Percentiles rank a stretch among this genome's conserved stretches.
Conservation (phyloP, 2,113 vertebrate genomes). For the Vulpes lagopus region DNA sequence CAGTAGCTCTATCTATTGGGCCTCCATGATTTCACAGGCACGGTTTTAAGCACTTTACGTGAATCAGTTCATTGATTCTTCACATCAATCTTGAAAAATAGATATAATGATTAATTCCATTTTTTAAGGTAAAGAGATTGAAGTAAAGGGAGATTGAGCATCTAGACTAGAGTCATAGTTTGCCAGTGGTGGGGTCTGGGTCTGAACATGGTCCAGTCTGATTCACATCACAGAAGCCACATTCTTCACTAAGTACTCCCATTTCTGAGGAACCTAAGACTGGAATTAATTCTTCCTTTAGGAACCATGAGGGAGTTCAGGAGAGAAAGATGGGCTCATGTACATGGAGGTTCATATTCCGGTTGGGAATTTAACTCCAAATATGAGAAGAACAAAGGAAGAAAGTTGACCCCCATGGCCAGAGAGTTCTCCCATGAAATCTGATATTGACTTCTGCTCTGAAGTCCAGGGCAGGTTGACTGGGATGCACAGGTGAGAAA, state of each 20-base stretch:
- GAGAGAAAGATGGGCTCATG: not conserved
- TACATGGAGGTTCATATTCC: not conserved
- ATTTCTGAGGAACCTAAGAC: not conserved
- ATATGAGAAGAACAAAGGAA: not conserved
- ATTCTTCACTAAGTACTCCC: not conserved
- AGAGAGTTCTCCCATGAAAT: not conserved
- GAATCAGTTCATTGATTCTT: not conserved
- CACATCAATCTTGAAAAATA: not conserved
- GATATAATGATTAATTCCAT: not conserved
- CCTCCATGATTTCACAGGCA: not conserved
- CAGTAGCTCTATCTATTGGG: too few relatives aligned
- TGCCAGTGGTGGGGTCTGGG: fast-evolving
- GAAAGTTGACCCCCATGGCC: not conserved
- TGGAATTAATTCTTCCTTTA: not conserved
- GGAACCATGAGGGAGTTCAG: not conserved
- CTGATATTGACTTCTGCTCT: not conserved
- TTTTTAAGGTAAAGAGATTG: not conserved
- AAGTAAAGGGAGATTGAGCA: not conserved
- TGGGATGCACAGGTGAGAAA: not conserved
- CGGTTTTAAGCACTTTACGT: not conserved
- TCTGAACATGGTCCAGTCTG: not conserved
- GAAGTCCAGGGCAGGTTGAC: not conserved
- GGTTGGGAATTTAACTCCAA: not conserved
- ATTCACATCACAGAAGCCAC: not conserved
- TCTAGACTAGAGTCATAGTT: not conserved